Evolutionary conservation across 2,888 invertebrate species (phyloP), one percentile per base, ranked within the genome.

Genomic region (Orchesellides sinensis): DNA sequence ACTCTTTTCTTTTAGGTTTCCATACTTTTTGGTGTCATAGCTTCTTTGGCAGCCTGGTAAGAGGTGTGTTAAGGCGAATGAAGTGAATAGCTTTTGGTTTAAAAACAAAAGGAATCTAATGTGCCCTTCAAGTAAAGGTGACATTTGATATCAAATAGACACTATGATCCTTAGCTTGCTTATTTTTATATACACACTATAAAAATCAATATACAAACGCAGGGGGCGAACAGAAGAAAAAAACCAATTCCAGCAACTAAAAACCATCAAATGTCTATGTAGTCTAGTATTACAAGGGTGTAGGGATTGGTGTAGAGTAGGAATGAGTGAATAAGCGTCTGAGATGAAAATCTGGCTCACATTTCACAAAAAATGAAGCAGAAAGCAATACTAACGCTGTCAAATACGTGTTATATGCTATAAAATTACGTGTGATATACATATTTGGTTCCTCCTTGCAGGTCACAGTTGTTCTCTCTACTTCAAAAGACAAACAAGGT

Each of bases 311-410:
- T n/a, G n/a, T 32, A 32, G 5, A 32, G 10, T n/a, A 29, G 35
- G 59, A 61, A 47, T 47, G 47, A 45, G 47, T 45, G 40, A 59
- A 17, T 35, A 56, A 61, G 59, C 25, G 56, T 45, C 29, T 32
- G 32, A 32, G 47, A 73, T 73, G 49, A 74, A 74, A 74, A 49
- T 63, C 45, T 66, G 66, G 66, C 66, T 75, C 66, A 52, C 45
- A 56, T 66, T 75, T 56, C 75, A 75, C 56, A 29, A 32, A 21
- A 45, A 19, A 4, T 40, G 40, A 19, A 19, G 23, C 1, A 21
- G 25, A 27, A 35, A 40, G 2, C 40, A 63, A n/a, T n/a, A n/a
- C n/a, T n/a, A n/a, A n/a, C n/a, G n/a, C n/a, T n/a, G n/a, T n/a
- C n/a, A n/a, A n/a, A n/a, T n/a, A n/a, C n/a, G n/a, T n/a, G n/a